Evolutionary conservation across 2,888 invertebrate species (phyloP).

Genomic region (Agrochola circellaris): DNA sequence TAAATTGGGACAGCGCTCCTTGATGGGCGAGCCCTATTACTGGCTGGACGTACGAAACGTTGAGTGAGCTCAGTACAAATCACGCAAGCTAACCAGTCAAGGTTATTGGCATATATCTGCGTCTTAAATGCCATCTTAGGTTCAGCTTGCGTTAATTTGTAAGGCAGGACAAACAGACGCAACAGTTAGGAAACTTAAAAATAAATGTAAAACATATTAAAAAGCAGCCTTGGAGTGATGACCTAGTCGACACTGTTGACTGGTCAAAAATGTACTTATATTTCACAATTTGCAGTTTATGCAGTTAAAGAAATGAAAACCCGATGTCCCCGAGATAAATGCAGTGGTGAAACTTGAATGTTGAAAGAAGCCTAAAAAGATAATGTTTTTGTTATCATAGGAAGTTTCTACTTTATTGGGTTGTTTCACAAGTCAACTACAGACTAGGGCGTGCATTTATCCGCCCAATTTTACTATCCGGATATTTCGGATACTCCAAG

Average conservation of each 20-base stretch:
- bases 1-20: too few species aligned
- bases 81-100: too few species aligned
- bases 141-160: not conserved
- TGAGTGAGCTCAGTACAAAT: too few species aligned
- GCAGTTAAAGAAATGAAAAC: constrained; percentile 50
- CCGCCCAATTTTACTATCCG: too few species aligned
- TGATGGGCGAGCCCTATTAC: too few species aligned
- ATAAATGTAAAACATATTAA: constrained; percentile 22
- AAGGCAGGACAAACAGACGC: constrained; percentile 2
- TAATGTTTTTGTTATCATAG: not conserved
- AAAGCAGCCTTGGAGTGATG: constrained; percentile 56
- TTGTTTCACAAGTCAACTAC: too few species aligned
- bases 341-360: constrained; percentile 43
- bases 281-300: constrained; percentile 58
- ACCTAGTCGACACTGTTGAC: constrained; percentile 46
- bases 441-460: too few species aligned
- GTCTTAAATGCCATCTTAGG: not conserved
- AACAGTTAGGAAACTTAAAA: not conserved
- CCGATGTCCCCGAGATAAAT: constrained; percentile 52
- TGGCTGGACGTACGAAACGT: too few species aligned
- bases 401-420: not conserved
- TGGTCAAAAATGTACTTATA: constrained; percentile 54
- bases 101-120: too few species aligned
- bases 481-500: too few species aligned
- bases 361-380: constrained; percentile 36